phyloP scores from a whole-genome alignment of 2,888 invertebrate species.

The Drosophila anceps region DNA sequence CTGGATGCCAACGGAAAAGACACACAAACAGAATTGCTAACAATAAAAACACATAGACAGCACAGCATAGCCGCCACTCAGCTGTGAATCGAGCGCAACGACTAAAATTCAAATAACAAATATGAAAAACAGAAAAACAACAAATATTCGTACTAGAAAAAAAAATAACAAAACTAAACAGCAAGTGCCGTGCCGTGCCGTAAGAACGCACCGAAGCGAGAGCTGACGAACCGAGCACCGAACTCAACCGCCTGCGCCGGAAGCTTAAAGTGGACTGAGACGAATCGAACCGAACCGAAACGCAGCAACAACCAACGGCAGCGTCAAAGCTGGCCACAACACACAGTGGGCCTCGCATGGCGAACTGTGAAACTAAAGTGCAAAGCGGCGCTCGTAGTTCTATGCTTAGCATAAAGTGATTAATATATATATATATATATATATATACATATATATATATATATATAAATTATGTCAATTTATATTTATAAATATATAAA shows the following conservation, averaged over 20 bases:
- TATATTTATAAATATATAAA: too few relatives aligned
- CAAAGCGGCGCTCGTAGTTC: neutral
- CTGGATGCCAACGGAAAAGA: constrained; percentile 12
- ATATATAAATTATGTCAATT: too few relatives aligned
- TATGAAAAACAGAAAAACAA: constrained; percentile 14
- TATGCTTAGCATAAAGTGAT: too few relatives aligned
- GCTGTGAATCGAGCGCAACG: constrained; percentile 53
- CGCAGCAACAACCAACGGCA: constrained; percentile 42
- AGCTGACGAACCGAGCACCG: constrained; percentile 47
- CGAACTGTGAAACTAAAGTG: too few relatives aligned
- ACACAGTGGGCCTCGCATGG: constrained; percentile 48
- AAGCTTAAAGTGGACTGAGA: constrained; percentile 81
- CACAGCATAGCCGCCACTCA: constrained; percentile 48
- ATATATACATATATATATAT: too few relatives aligned
- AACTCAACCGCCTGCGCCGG: constrained; percentile 77
- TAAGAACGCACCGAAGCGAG: constrained; percentile 54
- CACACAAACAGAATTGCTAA: constrained; percentile 23
- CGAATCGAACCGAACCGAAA: constrained; percentile 64
- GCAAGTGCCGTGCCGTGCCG: constrained; percentile 31
- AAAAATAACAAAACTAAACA: constrained; percentile 22
- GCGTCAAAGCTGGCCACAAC: constrained; percentile 48
- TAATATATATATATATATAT: too few relatives aligned
- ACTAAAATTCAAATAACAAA: constrained; percentile 22
- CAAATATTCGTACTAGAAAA: constrained; percentile 8
- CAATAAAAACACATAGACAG: constrained; percentile 16